phyloP scores from a whole-genome alignment of 2,113 vertebrate species.

The Phycodurus eques region DNA sequence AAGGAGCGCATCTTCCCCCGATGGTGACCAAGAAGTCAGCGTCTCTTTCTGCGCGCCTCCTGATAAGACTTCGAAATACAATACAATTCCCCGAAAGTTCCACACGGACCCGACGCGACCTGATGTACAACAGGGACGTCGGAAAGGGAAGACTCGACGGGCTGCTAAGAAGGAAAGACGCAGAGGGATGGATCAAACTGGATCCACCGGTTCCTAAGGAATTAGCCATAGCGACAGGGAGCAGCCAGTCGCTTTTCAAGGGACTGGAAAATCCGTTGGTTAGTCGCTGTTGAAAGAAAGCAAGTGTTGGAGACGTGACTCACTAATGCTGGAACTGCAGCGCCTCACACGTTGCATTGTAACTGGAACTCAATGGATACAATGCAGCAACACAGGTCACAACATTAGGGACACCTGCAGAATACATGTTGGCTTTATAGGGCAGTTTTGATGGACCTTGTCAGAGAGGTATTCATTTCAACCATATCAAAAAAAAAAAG shows the following conservation, averaged over 20 bases:
- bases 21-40: conserved; percentile 53
- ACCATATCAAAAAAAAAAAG: too few species aligned
- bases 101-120: conserved; percentile 1
- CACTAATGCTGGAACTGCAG: conserved; percentile 1
- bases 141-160: conserved; percentile 50
- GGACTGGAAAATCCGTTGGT: conserved; percentile 13
- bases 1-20: conserved; percentile 54
- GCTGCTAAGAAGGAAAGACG: conserved; percentile 53
- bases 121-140: conserved; percentile 23
- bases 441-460: not conserved
- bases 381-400: not conserved
- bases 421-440: not conserved
- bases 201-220: conserved; percentile 96
- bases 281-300: not conserved
- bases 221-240: conserved; percentile 79
- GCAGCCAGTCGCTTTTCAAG: conserved; percentile 61
- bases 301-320: not conserved
- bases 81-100: conserved; percentile 30
- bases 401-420: not conserved
- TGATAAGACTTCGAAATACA: conserved; percentile 71
- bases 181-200: conserved; percentile 87
- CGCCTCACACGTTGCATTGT: conserved; percentile 4
- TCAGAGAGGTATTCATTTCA: not conserved
- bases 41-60: conserved; percentile 58
- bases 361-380: not conserved